Evolutionary conservation across 1,140 invertebrate species (phyloP), one percentile per base, ranked within the genome.

Genomic region (Hylyphantes graminicola): DNA sequence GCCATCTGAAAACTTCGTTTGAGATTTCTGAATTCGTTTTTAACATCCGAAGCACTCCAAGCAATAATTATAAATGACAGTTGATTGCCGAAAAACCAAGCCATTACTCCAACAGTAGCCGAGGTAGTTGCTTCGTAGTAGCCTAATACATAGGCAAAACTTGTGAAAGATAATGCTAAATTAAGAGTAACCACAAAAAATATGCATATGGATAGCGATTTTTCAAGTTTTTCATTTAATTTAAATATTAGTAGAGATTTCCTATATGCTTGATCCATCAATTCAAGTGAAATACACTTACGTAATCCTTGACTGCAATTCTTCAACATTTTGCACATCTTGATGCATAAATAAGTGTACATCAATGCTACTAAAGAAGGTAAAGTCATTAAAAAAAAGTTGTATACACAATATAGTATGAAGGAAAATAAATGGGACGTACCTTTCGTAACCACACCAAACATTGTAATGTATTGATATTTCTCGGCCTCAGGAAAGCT

Each of bases 141-240:
- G 8, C 79, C 79, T n/a, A 81, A 13, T 10, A 15, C 55, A 35
- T 81, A 81, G 4, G 79, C 68, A 17, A 81, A 73, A 35, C 68
- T 63, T 2, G 55, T 81, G 68, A 81, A 81, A 15, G 68, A 51
- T 9, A 81, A 12, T 13, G 35, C 64, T 8, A 63, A 17, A 54
- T 81, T 73, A 9, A 81, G 48, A 35, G 21, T 21, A 4, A 64
- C 54, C 7, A 81, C 68, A 21, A 72, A 63, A 21, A 81, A 81
- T 8, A 73, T 21, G 17, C 67, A 72, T 13, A 54, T 12, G 12
- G 79, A 81, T 15, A 81, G 64, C 0, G 67, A 21, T 5, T 73
- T 17, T 73, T 81, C 79, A 0, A 35, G 53, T 63, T 72, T 57
- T 15, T 81, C 13, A 17, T 73, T 73, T n/a, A 81, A 5, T 21